These are phyloP conservation scores for Drosophila cognata DNA, from an alignment of 2,888 invertebrate genomes.

Conservation along the genomic window DNA sequence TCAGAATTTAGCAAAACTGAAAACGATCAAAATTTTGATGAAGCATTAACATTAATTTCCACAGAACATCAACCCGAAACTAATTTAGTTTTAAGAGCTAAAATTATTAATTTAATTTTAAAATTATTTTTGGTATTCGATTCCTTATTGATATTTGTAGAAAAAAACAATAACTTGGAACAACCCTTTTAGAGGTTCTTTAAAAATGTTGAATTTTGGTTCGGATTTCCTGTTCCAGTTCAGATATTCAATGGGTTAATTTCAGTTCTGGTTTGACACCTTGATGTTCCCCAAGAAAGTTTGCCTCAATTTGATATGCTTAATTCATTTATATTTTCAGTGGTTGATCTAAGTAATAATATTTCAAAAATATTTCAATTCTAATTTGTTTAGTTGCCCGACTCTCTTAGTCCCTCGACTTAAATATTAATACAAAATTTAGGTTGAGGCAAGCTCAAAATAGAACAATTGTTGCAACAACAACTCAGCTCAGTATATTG, in stretches of 20 bases:
- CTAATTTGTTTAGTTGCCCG: background rate
- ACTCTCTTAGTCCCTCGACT: background rate
- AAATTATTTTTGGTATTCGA: background rate
- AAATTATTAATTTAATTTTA: too few species aligned
- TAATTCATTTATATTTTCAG: background rate
- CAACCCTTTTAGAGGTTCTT: too few species aligned
- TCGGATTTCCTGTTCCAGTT: too few species aligned
- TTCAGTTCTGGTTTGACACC: too few species aligned
- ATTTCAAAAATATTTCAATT: background rate
- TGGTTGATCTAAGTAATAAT: background rate
- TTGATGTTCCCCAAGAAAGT: background rate
- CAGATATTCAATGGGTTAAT: too few species aligned
- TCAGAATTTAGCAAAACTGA: background rate
- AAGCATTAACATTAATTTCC: background rate
- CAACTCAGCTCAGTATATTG: background rate
- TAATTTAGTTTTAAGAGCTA: background rate
- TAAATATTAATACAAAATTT: background rate
- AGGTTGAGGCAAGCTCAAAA: too few species aligned
- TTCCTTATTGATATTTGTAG: too few species aligned
- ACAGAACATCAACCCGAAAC: background rate
- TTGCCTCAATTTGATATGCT: background rate
- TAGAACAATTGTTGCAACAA: background rate
- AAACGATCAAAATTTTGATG: background rate
- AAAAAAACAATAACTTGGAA: too few species aligned
- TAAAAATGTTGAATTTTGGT: too few species aligned